These are phyloP conservation scores for Pipistrellus nathusii DNA, from an alignment of 2,797 vertebrate genomes.

Conservation along the genomic window DNA sequence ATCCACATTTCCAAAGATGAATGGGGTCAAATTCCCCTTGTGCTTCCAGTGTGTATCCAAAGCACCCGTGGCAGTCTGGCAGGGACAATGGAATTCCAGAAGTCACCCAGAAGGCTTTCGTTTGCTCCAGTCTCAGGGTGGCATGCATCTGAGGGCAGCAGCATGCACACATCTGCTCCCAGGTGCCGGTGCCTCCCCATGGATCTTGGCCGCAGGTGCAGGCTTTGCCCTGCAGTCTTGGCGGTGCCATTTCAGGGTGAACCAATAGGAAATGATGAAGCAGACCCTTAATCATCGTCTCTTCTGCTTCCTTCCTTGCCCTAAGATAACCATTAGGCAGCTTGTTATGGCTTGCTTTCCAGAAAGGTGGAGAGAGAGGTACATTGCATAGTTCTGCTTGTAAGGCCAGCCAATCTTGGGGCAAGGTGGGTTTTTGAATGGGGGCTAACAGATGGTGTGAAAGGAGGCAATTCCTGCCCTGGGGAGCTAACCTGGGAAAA, in stretches of 20 bases:
- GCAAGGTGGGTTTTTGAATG: not conserved
- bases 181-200: not conserved
- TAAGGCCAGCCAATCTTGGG: not conserved
- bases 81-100: not conserved
- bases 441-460: conserved; percentile 1
- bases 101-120: not conserved
- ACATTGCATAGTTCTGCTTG: not conserved
- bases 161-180: rapidly evolving
- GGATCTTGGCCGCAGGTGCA: not conserved
- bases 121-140: not conserved
- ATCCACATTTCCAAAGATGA: not conserved
- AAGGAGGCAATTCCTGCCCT: not conserved
- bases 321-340: not conserved
- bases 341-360: not conserved
- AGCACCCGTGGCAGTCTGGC: not conserved
- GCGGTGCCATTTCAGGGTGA: not conserved
- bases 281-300: not conserved
- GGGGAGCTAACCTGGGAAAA: not conserved
- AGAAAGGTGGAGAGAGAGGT: not conserved
- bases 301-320: not conserved
- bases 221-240: not conserved
- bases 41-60: not conserved
- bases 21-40: not conserved
- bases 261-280: conserved; percentile 17
- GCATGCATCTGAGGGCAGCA: too few species aligned